Base-by-base conservation (phyloP, 1,140 invertebrate genomes). In the Contarinia nasturtii region DNA sequence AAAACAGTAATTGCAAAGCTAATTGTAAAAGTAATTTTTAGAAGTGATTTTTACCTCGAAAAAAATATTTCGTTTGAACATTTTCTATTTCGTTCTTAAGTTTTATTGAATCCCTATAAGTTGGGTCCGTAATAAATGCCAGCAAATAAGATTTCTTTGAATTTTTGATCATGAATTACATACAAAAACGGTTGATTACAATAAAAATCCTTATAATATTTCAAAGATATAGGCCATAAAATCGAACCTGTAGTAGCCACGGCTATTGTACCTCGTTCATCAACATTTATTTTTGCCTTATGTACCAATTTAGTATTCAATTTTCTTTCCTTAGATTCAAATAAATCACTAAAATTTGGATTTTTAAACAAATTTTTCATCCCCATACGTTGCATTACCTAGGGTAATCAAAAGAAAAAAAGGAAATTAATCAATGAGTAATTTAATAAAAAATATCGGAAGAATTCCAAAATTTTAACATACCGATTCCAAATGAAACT, bases 151-250 rank as follows among this genome's bases (percentile, higher is more conserved):
- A 88, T 68, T 89, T n/a, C n/a, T n/a, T n/a, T n/a, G n/a, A n/a
- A n/a, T n/a, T n/a, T n/a, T n/a, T n/a, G n/a, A n/a, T n/a, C 81
- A 51, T 80, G 86, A 40, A 90, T 76, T 19, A 89, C 60, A 57
- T 86, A 89, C 1, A 88, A 67, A 60, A 91, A 91, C 0, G 87
- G 86, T 71, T 87, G 85, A 64, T 90, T 83, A 52, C 82, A 84
- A 10, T 74, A 73, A 61, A 93, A 93, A 22, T 73, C 59, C 1
- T 70, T 76, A 0, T 82, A 82, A 50, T 86, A 81, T 1, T 74
- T 65, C 0, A 85, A 86, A 46, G 85, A 69, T 15, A 83, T 84
- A 0, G 83, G 87, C 1, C 85, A 69, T 69, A 84, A 83, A 52
- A 86, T 82, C 19, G 87, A 64, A 1, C 81, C 76, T 0, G 83